Evolutionary conservation across 2,797 vertebrate genomes (phyloP).

Genomic region (Tarsius wallacei): DNA sequence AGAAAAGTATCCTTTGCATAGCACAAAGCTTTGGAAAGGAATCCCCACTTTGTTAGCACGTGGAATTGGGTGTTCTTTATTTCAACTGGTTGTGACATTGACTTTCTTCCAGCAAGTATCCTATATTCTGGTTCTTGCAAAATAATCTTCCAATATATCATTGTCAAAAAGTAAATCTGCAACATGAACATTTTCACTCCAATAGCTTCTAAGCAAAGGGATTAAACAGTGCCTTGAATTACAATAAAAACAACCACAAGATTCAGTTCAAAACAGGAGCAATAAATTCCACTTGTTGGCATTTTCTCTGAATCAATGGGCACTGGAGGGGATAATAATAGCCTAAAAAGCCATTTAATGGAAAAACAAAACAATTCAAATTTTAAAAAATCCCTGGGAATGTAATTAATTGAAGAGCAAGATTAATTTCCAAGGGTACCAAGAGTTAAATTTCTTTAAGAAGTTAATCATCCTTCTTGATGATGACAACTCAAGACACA

Average conservation of each 20-base stretch:
- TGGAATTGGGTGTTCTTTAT: conserved; percentile 76
- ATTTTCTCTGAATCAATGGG: conserved; percentile 74
- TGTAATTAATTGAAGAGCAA: conserved; percentile 58
- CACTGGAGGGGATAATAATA: conserved; percentile 60
- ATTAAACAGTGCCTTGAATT: conserved; percentile 83
- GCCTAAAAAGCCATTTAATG: conserved; percentile 78
- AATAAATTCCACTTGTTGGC: conserved; percentile 83
- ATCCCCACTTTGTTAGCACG: conserved; percentile 65
- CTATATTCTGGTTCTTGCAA: conserved; percentile 81
- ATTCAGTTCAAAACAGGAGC: conserved; percentile 80
- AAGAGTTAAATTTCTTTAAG: conserved; percentile 66
- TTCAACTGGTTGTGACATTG: conserved; percentile 61
- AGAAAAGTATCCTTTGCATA: conserved; percentile 83
- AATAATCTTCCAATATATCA: conserved; percentile 89
- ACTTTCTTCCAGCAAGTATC: conserved; percentile 82
- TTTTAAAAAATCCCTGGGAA: conserved; percentile 70
- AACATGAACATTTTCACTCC: conserved; percentile 81
- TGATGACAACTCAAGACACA: background rate
- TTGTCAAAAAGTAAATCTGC: conserved; percentile 89
- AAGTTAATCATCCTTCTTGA: conserved; percentile 33
- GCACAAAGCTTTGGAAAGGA: conserved; percentile 85
- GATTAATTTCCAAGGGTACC: conserved; percentile 69
- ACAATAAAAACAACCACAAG: conserved; percentile 80
- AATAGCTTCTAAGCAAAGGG: conserved; percentile 77
- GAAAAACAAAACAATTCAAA: conserved; percentile 74